phyloP scores from a whole-genome alignment of 2,888 invertebrate genomes.

The Tenthredo amoena region DNA sequence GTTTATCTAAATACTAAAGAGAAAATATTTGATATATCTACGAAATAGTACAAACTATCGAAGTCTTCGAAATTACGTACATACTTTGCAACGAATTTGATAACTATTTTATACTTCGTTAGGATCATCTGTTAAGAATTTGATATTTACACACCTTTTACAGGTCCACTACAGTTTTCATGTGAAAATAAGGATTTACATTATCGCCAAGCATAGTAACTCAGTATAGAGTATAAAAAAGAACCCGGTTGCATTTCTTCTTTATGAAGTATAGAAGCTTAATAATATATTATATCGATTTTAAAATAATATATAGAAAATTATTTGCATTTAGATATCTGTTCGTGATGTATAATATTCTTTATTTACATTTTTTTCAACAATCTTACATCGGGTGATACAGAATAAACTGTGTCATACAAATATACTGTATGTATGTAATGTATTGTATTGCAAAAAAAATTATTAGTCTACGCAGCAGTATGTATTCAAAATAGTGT shows the following conservation, averaged over 20 bases:
- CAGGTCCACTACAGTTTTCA: neutral
- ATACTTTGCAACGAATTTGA: slow-evolving; percentile 36
- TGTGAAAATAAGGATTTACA: neutral
- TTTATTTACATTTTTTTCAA: neutral
- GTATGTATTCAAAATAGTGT: neutral
- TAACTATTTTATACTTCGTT: neutral
- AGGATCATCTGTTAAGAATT: neutral
- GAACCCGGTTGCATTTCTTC: neutral
- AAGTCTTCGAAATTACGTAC: slow-evolving; percentile 8
- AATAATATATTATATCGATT: neutral
- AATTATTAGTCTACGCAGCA: neutral
- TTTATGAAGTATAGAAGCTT: neutral
- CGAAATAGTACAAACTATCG: slow-evolving; percentile 20
- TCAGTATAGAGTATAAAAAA: neutral
- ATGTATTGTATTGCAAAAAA: neutral
- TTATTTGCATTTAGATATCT: slow-evolving; percentile 27
- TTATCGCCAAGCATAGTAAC: neutral
- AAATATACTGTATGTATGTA: neutral
- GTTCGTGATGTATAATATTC: neutral
- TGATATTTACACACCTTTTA: neutral
- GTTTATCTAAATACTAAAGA: neutral
- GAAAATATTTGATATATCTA: neutral
- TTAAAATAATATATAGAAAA: neutral
- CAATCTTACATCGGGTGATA: slow-evolving; percentile 12
- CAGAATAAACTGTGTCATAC: neutral